These are phyloP conservation scores for Idaea dimidiata DNA, from an alignment of 2,888 invertebrate genomes.

Conservation along the genomic window DNA sequence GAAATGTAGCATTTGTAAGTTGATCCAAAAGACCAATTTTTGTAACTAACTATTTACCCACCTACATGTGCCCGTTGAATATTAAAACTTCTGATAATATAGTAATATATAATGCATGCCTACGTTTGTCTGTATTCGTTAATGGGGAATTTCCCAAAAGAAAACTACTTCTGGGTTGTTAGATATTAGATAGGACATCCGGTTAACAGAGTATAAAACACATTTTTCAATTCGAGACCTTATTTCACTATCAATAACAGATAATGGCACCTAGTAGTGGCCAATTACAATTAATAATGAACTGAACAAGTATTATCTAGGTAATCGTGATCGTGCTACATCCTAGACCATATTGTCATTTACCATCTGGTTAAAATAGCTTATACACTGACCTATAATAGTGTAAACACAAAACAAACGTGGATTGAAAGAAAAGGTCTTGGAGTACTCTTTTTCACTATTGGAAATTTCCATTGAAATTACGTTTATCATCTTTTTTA, in stretches of 20 bases:
- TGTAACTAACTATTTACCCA: slow-evolving; percentile 34
- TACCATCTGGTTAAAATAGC: too few species aligned
- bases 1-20: slow-evolving; percentile 32
- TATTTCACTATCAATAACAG: background rate
- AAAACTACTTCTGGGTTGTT: background rate
- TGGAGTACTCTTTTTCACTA: background rate
- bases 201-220: background rate
- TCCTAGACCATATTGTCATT: too few species aligned
- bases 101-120: slow-evolving; percentile 3
- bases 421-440: background rate
- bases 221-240: background rate
- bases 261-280: too few species aligned
- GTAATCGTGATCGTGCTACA: too few species aligned
- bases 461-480: background rate
- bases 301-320: too few species aligned
- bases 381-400: too few species aligned
- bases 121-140: slow-evolving; percentile 3
- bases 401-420: too few species aligned
- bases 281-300: too few species aligned
- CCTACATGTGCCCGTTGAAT: slow-evolving; percentile 2
- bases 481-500: background rate
- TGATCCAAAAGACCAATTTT: slow-evolving; percentile 41
- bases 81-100: background rate
- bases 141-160: background rate
- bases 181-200: too few species aligned